Evolutionary conservation across 2,113 vertebrate genomes (phyloP).

Genomic region (Pelobates fuscus): DNA sequence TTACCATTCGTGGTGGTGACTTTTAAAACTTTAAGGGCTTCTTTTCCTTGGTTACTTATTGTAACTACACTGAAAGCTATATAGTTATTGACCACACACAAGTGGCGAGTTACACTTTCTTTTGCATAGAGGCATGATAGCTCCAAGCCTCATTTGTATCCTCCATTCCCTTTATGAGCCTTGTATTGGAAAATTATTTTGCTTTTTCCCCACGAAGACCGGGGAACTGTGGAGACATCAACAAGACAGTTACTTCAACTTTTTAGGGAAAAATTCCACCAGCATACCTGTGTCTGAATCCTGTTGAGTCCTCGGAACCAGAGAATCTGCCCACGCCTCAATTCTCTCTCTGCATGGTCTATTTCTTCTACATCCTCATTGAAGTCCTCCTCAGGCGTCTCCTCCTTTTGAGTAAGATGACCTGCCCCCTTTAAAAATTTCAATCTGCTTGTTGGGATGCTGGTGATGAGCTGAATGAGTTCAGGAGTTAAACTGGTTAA

Average conservation of each 20-base stretch:
- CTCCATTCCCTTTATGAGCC: background rate
- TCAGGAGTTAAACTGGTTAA: background rate
- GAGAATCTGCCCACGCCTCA: conserved; percentile 94
- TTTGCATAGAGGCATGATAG: background rate
- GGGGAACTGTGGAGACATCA: background rate
- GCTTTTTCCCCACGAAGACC: background rate
- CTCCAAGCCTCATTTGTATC: background rate
- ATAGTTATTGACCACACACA: too few species aligned
- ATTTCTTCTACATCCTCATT: conserved; percentile 97
- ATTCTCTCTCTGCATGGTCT: conserved; percentile 93
- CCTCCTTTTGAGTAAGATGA: conserved; percentile 88
- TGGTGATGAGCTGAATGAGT: conserved; percentile 82
- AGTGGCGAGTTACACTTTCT: background rate
- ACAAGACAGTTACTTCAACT: background rate
- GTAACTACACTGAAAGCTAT: too few species aligned
- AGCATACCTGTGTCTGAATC: conserved; percentile 95
- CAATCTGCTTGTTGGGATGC: conserved; percentile 89
- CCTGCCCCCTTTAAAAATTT: conserved; percentile 93
- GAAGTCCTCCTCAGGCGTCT: conserved; percentile 87
- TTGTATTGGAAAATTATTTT: background rate
- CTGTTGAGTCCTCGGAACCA: conserved; percentile 98
- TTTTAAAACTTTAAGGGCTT: too few species aligned
- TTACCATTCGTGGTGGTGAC: too few species aligned
- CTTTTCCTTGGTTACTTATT: too few species aligned
- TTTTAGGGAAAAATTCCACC: background rate